Percentiles rank a stretch among this genome's conserved stretches.
phyloP scores from a whole-genome alignment of 2,888 invertebrate genomes.

The Caenorhabditis zanzibari region DNA sequence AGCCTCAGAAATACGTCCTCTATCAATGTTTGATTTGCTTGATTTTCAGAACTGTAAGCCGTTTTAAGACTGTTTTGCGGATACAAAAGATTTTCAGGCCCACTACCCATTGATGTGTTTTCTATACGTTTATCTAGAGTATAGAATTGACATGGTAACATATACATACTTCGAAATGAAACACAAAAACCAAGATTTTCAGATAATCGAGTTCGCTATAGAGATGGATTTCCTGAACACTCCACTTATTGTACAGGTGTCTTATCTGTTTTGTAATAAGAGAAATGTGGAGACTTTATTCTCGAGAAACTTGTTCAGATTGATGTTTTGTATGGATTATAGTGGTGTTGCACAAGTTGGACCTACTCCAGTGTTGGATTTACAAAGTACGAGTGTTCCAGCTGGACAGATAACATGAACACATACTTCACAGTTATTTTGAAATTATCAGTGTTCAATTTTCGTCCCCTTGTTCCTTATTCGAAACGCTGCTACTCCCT shows the following conservation, averaged over 20 bases:
- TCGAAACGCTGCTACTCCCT: no score
- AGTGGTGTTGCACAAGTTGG: no score
- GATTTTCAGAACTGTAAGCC: neutral
- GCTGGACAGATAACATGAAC: no score
- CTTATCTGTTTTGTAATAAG: conserved; percentile 18
- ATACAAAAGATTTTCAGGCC: neutral
- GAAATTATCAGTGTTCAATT: no score
- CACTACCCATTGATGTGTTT: neutral
- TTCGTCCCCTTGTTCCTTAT: neutral
- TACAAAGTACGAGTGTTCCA: no score
- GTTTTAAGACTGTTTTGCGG: neutral
- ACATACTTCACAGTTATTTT: no score
- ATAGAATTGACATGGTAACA: neutral
- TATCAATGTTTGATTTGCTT: conserved; percentile 13
- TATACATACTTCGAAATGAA: no score
- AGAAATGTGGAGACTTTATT: neutral
- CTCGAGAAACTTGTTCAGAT: neutral
- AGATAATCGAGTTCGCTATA: neutral
- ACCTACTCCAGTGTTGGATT: no score
- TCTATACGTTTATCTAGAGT: neutral
- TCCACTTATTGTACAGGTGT: neutral
- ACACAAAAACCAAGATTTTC: no score
- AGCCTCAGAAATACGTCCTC: conserved; percentile 11
- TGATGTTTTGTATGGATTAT: neutral
- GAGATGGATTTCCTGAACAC: conserved; percentile 17